Evolutionary conservation across 2,113 vertebrate species (phyloP).

Genomic region (Dermatemys mawii): DNA sequence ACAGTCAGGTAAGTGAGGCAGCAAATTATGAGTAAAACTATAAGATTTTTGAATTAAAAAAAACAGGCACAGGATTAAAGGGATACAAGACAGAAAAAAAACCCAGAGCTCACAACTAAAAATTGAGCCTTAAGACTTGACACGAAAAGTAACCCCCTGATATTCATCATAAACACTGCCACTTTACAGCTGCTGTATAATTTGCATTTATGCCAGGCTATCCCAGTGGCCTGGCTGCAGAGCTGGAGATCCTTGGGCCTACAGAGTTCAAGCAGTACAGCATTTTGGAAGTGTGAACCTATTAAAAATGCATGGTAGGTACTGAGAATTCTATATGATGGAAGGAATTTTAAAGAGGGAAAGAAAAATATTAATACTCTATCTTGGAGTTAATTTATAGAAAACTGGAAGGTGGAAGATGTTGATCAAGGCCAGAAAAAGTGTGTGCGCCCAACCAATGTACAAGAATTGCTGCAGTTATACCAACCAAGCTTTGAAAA

Average conservation of each 20-base stretch:
- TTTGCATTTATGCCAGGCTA: not conserved
- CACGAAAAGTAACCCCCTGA: not conserved
- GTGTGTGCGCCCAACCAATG: not conserved
- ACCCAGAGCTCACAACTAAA: slow-evolving; percentile 40
- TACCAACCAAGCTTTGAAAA: not conserved
- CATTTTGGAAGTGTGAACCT: not conserved
- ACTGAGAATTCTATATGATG: not conserved
- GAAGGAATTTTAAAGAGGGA: not conserved
- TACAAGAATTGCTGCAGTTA: not conserved
- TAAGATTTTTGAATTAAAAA: slow-evolving; percentile 47
- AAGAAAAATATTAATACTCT: not conserved
- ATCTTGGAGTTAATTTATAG: not conserved
- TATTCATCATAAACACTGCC: not conserved
- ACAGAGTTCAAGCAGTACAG: not conserved
- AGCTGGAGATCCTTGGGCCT: rapidly evolving
- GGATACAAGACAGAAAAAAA: not conserved
- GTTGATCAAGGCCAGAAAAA: not conserved
- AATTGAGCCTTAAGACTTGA: slow-evolving; percentile 14
- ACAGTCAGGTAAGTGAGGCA: slow-evolving; percentile 42
- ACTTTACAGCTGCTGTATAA: rapidly evolving
- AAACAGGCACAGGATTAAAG: not conserved
- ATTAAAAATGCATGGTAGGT: not conserved
- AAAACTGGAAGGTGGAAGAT: not conserved
- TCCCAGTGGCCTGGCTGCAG: not conserved
- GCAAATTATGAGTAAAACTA: slow-evolving; percentile 46